These are phyloP conservation scores for Doris montereyensis DNA, from an alignment of 2,888 invertebrate genomes.

Conservation along the genomic window DNA sequence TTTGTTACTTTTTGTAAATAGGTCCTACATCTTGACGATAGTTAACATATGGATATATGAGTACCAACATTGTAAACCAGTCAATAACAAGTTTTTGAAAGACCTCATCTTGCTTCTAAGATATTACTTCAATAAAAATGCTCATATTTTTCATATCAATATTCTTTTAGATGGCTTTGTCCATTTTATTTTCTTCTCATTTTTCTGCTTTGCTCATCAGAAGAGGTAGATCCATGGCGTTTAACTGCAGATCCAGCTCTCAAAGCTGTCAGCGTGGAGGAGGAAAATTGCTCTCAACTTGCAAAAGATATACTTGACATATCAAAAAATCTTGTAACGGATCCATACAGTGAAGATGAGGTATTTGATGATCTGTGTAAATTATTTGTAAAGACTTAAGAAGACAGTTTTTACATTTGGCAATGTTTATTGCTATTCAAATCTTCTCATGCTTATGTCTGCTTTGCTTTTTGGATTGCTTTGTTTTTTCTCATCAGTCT, in stretches of 20 bases:
- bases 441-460: not conserved
- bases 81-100: too few relatives aligned
- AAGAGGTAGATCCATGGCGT: not conserved
- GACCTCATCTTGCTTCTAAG: too few relatives aligned
- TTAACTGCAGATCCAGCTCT: conserved; percentile 40
- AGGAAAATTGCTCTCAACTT: conserved; percentile 45
- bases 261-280: conserved; percentile 57
- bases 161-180: too few relatives aligned
- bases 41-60: too few relatives aligned
- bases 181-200: too few relatives aligned
- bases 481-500: not conserved
- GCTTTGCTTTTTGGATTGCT: not conserved
- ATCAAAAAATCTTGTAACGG: conserved; percentile 52
- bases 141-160: too few relatives aligned
- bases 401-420: not conserved
- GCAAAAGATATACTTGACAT: conserved; percentile 51
- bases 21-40: too few relatives aligned
- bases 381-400: too few relatives aligned
- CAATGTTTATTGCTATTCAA: not conserved
- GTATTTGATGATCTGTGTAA: conserved; percentile 48
- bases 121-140: too few relatives aligned
- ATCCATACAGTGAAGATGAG: conserved; percentile 70
- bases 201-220: not conserved
- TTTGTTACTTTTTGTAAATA: too few relatives aligned
- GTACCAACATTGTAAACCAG: too few relatives aligned